Percentiles rank a stretch among this genome's conserved stretches.
Conservation (phyloP, 1,140 invertebrate genomes). For the Drosophila lowei region DNA sequence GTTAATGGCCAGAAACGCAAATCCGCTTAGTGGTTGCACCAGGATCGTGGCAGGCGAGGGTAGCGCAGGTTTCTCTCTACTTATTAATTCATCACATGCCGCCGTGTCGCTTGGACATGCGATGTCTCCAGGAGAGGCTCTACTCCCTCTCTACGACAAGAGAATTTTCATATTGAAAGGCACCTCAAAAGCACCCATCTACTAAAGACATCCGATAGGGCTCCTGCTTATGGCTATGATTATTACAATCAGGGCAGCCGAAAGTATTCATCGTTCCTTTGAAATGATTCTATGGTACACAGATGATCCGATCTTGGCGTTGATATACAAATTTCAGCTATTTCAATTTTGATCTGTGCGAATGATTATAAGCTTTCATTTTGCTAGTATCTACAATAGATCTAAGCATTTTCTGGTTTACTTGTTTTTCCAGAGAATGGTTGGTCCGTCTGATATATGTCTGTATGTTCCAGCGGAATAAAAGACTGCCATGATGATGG, state of each 20-base stretch:
- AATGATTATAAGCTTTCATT: too few relatives aligned
- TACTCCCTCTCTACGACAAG: too few relatives aligned
- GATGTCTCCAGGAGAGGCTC: neutral
- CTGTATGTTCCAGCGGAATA: conserved; percentile 39
- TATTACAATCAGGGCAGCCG: too few relatives aligned
- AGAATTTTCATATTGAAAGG: too few relatives aligned
- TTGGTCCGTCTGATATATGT: conserved; percentile 47
- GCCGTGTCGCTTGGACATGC: neutral
- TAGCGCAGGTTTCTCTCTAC: neutral
- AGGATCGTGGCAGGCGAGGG: neutral
- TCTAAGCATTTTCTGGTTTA: conserved; percentile 5
- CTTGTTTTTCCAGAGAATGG: conserved; percentile 30
- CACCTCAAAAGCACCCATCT: too few relatives aligned
- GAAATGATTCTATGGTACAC: too few relatives aligned
- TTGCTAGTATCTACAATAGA: neutral
- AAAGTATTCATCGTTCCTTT: too few relatives aligned
- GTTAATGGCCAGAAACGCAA: conserved; percentile 52
- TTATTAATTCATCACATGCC: conserved; percentile 43
- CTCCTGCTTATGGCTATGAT: too few relatives aligned
- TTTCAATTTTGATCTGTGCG: too few relatives aligned
- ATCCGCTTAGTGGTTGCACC: conserved; percentile 40
- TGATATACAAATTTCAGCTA: too few relatives aligned
- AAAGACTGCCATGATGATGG: conserved; percentile 53
- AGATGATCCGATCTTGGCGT: too few relatives aligned
- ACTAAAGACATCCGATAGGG: too few relatives aligned